Evolutionary conservation across 2,113 vertebrate genomes (phyloP), one percentile per base, ranked within the genome.

Genomic region (human): DNA sequence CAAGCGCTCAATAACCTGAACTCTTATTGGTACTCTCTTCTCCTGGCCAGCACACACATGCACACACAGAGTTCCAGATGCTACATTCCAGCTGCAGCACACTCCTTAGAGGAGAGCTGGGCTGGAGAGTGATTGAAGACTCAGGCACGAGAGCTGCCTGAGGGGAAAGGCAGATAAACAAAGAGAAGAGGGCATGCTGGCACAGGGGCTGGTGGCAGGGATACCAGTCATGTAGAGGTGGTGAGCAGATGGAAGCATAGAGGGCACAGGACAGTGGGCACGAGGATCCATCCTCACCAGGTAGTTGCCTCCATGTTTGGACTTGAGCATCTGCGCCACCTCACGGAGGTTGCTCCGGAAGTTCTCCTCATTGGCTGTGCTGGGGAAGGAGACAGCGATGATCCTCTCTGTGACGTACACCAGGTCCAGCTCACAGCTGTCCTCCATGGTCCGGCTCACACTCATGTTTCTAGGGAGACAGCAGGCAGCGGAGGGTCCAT

Each of bases 261-360:
- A 52, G 27, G 27, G 38, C 57, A 61, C 82, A 0, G 0, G 14
- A 1, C 0, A 93, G 2, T 0, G 8, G 45, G 16, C 2, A 0
- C 6, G 12, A 38, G 7, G 14, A 30, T 1, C 0, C 7, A 2
- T 5, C 25, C 97, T 98, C 95, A 99, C 99, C 99, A 99, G 98
- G 55, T 99, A 99, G 98, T 99, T 99, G 97, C 99, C 99, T 2
- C 99, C 99, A 4, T 99, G 99, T 98, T 99, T 99, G 98, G 99
- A 99, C 98, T 99, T 99, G 97, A 99, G 99, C 99, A 99, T 99
- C 98, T 99, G 99, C 61, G 99, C 99, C 96, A 99, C 99, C 98
- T 99, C 99, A 0, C 99, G 99, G 96, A 99, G 99, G 99, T 99
- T 99, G 98, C 98, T 98, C 35, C 99, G 98, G 89, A 99, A 99